These are phyloP conservation scores for Dryococelus australis DNA, from an alignment of 2,888 invertebrate genomes.

Conservation along the genomic window DNA sequence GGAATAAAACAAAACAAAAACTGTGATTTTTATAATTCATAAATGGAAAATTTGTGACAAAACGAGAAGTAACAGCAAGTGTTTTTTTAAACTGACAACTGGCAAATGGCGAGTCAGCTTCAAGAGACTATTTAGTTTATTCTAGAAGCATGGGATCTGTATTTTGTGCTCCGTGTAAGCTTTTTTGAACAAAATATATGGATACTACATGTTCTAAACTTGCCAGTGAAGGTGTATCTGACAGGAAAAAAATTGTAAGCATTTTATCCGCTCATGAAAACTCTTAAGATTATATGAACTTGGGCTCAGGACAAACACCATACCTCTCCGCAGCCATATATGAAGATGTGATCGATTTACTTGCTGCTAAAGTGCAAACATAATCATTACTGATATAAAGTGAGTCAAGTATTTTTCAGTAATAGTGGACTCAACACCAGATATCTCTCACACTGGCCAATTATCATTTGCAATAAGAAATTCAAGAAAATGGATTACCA, in stretches of 20 bases:
- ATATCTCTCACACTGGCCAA: not conserved
- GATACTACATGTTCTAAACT: not conserved
- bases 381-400: not conserved
- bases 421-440: conserved; percentile 13
- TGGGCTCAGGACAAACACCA: not conserved
- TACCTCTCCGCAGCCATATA: not conserved
- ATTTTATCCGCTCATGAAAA: not conserved
- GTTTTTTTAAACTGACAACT: not conserved
- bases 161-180: not conserved
- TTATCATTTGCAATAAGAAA: not conserved
- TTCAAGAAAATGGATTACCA: conserved; percentile 11
- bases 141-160: not conserved
- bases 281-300: not conserved
- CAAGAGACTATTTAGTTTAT: not conserved
- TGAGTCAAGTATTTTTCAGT: not conserved
- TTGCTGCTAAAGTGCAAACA: not conserved
- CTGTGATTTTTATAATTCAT: not conserved
- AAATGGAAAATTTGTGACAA: not conserved
- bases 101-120: not conserved
- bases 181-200: not conserved
- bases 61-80: not conserved
- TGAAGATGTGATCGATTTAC: not conserved
- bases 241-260: not conserved
- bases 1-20: conserved; percentile 4
- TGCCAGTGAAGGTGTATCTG: not conserved